These are phyloP conservation scores for Cataglyphis livida DNA, from an alignment of 2,888 invertebrate genomes.

Conservation along the genomic window DNA sequence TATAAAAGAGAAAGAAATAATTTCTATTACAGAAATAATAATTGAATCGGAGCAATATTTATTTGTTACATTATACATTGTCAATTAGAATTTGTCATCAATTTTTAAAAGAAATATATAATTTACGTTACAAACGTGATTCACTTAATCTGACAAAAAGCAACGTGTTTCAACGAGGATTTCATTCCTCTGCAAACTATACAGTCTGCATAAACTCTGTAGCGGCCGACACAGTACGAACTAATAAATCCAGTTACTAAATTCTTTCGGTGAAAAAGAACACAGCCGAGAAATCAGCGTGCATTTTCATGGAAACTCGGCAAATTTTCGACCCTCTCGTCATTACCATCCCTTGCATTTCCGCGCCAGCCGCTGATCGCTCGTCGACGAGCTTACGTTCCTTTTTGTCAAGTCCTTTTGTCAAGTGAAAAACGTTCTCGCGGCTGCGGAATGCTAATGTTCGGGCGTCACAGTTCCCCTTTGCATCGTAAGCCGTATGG, in stretches of 20 bases:
- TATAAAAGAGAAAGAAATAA: background rate
- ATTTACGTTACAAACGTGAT: background rate
- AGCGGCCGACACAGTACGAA: constrained; percentile 7
- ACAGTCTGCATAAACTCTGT: constrained; percentile 14
- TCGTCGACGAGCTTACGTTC: constrained; percentile 62
- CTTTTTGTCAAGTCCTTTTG: constrained; percentile 68
- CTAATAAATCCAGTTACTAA: constrained; percentile 55
- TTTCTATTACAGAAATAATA: background rate
- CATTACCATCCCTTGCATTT: constrained; percentile 32
- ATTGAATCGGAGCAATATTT: background rate
- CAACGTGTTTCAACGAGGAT: constrained; percentile 22
- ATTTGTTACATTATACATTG: background rate
- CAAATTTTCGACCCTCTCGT: constrained; percentile 9
- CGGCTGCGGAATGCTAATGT: constrained; percentile 76
- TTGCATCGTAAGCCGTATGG: constrained; percentile 69
- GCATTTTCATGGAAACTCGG: constrained; percentile 29
- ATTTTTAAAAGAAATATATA: background rate
- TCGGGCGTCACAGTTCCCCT: constrained; percentile 60
- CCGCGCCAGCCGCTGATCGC: constrained; percentile 63
- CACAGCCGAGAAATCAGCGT: constrained; percentile 22
- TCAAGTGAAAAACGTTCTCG: constrained; percentile 74
- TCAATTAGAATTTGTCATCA: background rate
- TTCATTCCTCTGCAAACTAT: constrained; percentile 28
- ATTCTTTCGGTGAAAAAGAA: constrained; percentile 28
- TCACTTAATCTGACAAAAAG: background rate